Evolutionary conservation across 2,113 vertebrate species (phyloP), one percentile per base, ranked within the genome.

Genomic region (Ibidorhyncha struthersii): DNA sequence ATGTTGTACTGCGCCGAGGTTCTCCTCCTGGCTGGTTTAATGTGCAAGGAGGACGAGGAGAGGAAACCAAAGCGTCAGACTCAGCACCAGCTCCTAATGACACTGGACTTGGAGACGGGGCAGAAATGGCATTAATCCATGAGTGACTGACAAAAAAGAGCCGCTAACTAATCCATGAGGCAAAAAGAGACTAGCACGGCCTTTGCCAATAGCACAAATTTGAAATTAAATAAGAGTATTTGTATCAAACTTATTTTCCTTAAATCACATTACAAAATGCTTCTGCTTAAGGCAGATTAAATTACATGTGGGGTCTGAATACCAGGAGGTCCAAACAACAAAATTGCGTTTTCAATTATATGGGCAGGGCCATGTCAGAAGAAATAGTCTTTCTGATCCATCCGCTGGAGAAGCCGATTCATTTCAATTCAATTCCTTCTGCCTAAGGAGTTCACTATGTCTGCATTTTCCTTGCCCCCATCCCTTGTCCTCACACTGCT

Each of bases 331-430:
- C 82, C 91, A 93, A 97, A 94, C 62, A 91, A 65, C 9, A 18
- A 93, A 97, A 96, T 79, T 90, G 56, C 80, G 83, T 97, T 97
- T 96, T 71, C 90, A 91, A 81, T 94, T 93, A 94, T 18, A 58
- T 4, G 15, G 94, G 56, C 87, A 76, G 80, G 85, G 38, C 82
- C n/a, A 55, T 71, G 80, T 95, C 94, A 81, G 59, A 74, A 92
- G 84, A 32, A 82, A 70, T 63, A 0, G 0, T 56, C n/a, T 73
- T 56, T 59, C 52, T 84, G 93, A 36, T 88, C 77, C 0, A 3
- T 67, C 52, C 6, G 5, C 62, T 62, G 92, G 66, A 79, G 80
- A 45, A 90, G 67, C 56, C 49, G 61, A 88, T 87, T 59, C 81
- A 50, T 6, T 43, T 21, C 0, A 9, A 94, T 78, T 45, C 53